A percentile compares a stretch with the other conserved stretches of the same genome.
Evolutionary conservation across 2,797 vertebrate species (phyloP).

Genomic region (Gorsachius magnificus): DNA sequence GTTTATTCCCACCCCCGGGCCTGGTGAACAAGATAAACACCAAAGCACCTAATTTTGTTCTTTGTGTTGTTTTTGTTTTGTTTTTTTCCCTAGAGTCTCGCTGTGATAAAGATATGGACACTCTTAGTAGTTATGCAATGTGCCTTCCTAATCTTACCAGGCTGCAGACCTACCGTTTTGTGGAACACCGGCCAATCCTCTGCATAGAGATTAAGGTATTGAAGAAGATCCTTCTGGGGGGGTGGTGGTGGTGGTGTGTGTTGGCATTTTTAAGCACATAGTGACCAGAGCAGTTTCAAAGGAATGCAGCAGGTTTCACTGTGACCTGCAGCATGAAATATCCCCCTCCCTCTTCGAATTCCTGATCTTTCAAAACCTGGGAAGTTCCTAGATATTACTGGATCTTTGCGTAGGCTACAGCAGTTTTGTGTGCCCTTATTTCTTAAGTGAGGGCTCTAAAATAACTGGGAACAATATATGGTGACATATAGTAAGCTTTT

Average conservation of each 20-base stretch:
- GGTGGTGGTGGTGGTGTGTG: no score
- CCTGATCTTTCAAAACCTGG: background rate
- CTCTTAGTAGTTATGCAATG: slow-evolving; percentile 92
- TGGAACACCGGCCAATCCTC: slow-evolving; percentile 87
- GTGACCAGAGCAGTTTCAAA: background rate
- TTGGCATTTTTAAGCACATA: accelerated
- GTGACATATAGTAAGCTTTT: background rate
- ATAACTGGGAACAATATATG: background rate
- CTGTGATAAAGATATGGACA: slow-evolving; percentile 96
- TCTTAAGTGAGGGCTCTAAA: background rate
- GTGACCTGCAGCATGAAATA: background rate
- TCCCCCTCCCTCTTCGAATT: background rate
- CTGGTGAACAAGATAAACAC: background rate
- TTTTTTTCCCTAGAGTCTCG: slow-evolving; percentile 83
- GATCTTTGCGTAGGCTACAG: background rate
- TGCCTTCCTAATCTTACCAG: slow-evolving; percentile 95
- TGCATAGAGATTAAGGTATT: slow-evolving; percentile 96
- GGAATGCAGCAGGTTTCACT: background rate
- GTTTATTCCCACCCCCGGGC: background rate
- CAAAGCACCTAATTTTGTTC: background rate
- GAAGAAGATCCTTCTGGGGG: background rate
- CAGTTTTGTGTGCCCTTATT: background rate
- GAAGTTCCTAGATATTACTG: background rate
- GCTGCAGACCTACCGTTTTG: slow-evolving; percentile 80
- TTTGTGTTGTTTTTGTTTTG: background rate